Evolutionary conservation across 2,113 vertebrate species (phyloP).

Genomic region (Pelmatolapia mariae): DNA sequence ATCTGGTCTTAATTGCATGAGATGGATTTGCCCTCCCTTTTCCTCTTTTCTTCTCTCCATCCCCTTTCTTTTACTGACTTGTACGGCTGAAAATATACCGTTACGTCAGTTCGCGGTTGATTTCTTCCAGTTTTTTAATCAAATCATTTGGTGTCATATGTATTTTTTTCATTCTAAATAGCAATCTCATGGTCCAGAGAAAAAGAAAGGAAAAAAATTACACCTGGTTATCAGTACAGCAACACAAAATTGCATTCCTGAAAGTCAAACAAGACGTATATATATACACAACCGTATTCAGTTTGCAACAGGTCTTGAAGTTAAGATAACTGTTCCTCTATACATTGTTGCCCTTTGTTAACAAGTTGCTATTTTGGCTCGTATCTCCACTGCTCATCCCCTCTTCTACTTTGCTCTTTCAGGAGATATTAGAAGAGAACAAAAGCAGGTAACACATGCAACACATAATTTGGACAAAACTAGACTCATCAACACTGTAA

Average conservation of each 20-base stretch:
- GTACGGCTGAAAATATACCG: neutral
- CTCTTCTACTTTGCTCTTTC: neutral
- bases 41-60: neutral
- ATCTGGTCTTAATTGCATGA: slow-evolving; percentile 22
- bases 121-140: slow-evolving; percentile 19
- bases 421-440: neutral
- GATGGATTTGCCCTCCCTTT: slow-evolving; percentile 15
- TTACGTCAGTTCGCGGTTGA: slow-evolving; percentile 7
- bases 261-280: neutral
- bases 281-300: neutral
- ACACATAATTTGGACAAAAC: neutral
- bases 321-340: neutral
- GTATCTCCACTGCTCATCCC: neutral
- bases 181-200: neutral
- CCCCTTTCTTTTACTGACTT: neutral
- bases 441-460: neutral
- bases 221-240: neutral
- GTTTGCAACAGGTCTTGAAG: neutral
- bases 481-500: neutral
- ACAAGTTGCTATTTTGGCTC: neutral
- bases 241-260: neutral
- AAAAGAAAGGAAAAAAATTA: neutral
- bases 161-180: neutral
- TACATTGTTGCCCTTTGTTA: neutral
- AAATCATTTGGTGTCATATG: neutral